A percentile compares a stretch with the other conserved stretches of the same genome.
phyloP scores from a whole-genome alignment of 1,140 invertebrate genomes.

The Cyrtorhinus lividipennis region DNA sequence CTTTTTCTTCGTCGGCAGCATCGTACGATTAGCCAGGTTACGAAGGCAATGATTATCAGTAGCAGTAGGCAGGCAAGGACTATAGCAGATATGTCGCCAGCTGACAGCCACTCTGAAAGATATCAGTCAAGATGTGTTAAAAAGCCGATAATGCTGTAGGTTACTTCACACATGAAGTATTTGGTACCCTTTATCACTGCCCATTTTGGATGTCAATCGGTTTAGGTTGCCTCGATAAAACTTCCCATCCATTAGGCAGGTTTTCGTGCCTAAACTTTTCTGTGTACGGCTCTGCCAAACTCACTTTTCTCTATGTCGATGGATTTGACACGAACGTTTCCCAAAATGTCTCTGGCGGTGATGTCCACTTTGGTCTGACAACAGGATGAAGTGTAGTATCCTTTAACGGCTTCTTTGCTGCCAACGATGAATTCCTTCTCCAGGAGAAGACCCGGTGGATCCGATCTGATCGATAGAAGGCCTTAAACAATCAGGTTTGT shows the following conservation, averaged over 20 bases:
- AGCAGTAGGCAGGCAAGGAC: constrained; percentile 11
- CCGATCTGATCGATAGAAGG: constrained; percentile 16
- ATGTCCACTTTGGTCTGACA: constrained; percentile 19
- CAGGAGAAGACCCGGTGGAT: constrained; percentile 12
- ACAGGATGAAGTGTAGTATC: constrained; percentile 15
- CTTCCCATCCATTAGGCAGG: too few species aligned
- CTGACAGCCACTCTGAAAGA: constrained; percentile 16
- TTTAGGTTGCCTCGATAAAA: too few species aligned
- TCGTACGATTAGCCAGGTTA: background rate
- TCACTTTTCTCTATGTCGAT: constrained; percentile 21
- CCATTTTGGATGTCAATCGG: too few species aligned
- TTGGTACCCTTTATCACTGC: too few species aligned
- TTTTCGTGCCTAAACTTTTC: too few species aligned
- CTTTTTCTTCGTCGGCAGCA: constrained; percentile 4
- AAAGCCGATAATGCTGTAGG: too few species aligned
- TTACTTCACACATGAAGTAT: too few species aligned
- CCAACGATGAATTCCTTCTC: constrained; percentile 20
- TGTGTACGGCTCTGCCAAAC: too few species aligned
- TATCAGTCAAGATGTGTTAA: too few species aligned
- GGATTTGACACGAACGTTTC: constrained; percentile 9
- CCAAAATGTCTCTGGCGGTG: constrained; percentile 17
- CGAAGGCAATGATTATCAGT: constrained; percentile 8
- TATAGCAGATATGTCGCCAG: constrained; percentile 15
- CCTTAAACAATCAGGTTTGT: constrained; percentile 18
- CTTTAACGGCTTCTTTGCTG: constrained; percentile 13